Base-by-base conservation (phyloP, 2,888 invertebrate species). In the Taenaris catops region DNA sequence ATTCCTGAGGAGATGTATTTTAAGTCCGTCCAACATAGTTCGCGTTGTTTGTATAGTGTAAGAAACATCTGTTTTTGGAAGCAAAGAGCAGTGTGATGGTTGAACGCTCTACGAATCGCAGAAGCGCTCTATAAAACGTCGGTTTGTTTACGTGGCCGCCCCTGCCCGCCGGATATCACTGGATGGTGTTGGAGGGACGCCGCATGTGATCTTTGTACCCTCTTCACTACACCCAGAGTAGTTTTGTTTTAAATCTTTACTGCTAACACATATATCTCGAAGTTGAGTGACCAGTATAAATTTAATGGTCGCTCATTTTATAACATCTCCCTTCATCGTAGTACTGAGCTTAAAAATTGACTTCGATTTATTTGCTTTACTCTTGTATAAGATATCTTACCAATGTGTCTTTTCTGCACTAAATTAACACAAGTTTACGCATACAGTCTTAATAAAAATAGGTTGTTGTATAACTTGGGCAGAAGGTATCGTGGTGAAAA, bases 101-200 rank as follows among this genome's bases (percentile, higher is more conserved):
- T 41, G 34, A 49, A 46, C 34, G 62, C 54, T 64, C 74, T 75
- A 76, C 66, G 68, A 63, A 71, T 57, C 54, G 63, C 75, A 45
- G 44, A 38, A 74, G 58, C 75, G 61, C 61, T 72, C 79, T 80
- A 80, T 81, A 80, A 83, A 19, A 80, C 80, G 70, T 71, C 21
- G 3, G 25, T 66, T 66, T 83, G 79, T 83, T 83, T 81, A 83
- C 68, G 63, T 49, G 59, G 56, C 53, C 53, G 46, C 53, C 54
- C 44, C 31, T 70, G 59, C 69, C 65, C 41, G 47, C 56, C 54
- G 81, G 76, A 80, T 79, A 67, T 66, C 72, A 67, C 61, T 61
- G 58, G 53, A 48, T 60, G 51, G 34, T 38, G 34, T 36, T 36
- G 51, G 36, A 36, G 38, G 42, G 38, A 40, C 33, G 36, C 51